Percentiles rank a stretch among this genome's conserved stretches.
These are phyloP conservation scores for Colossoma macropomum DNA, from an alignment of 2,113 vertebrate species.

Conservation along the genomic window DNA sequence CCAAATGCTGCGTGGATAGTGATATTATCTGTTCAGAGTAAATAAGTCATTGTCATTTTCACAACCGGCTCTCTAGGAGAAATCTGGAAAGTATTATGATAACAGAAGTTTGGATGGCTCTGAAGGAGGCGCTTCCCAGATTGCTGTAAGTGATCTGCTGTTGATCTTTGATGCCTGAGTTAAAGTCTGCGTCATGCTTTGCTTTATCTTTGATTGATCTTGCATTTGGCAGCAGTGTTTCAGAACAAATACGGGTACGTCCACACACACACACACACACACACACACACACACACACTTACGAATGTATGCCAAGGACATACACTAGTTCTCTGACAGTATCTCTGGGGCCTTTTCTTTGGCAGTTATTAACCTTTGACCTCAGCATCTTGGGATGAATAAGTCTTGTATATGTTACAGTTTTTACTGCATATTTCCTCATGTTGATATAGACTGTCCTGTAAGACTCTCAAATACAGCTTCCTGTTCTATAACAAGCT, in stretches of 20 bases:
- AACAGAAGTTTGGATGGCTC: neutral
- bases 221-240: neutral
- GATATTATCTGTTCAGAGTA: neutral
- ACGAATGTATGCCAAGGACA: neutral
- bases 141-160: neutral
- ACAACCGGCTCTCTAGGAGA: no score
- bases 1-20: no score
- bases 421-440: neutral
- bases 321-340: neutral
- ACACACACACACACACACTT: neutral
- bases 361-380: slow-evolving; percentile 2
- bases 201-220: neutral
- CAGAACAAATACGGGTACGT: neutral
- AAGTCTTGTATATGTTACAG: neutral
- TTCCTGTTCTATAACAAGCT: no score
- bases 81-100: neutral
- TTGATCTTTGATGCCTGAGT: neutral
- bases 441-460: neutral
- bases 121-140: neutral
- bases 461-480: neutral
- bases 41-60: no score
- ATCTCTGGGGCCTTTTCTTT: neutral
- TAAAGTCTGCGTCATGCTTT: neutral
- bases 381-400: neutral
- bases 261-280: neutral